Conservation (phyloP, 1,140 invertebrate genomes). For the Lordiphosa collinella region DNA sequence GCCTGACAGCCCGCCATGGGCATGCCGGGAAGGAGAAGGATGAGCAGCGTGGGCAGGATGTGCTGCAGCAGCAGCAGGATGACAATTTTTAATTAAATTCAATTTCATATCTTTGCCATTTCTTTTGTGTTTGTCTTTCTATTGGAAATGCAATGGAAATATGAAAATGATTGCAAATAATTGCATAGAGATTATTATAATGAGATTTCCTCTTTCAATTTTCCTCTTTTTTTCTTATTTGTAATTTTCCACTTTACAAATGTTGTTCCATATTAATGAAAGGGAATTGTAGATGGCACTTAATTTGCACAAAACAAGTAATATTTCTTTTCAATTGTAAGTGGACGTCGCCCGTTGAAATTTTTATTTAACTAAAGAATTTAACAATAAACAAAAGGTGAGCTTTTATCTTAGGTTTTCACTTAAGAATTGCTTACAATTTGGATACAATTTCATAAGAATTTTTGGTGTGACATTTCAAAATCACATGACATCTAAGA, state of each 20-base stretch:
- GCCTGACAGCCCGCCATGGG: constrained; percentile 20
- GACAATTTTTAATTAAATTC: constrained; percentile 69
- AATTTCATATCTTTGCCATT: constrained; percentile 20
- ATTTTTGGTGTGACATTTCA: no score
- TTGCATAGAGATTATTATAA: constrained; percentile 34
- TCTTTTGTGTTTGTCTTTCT: constrained; percentile 33
- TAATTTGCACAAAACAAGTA: no score
- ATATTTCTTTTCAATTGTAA: no score
- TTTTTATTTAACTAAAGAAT: no score
- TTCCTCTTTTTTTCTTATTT: neutral
- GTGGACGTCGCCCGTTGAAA: no score
- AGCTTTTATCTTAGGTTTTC: no score
- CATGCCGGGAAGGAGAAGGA: constrained; percentile 17
- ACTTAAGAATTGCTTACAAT: no score
- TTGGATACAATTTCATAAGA: no score
- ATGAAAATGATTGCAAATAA: constrained; percentile 55
- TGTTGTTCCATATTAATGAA: constrained; percentile 1
- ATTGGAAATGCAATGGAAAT: constrained; percentile 20
- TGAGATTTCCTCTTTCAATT: constrained; percentile 1
- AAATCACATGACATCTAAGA: no score
- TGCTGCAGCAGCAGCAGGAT: constrained; percentile 5
- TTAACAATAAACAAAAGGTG: no score
- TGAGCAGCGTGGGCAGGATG: constrained; percentile 12
- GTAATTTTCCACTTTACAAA: constrained; percentile 5
- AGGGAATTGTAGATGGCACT: neutral